These are phyloP conservation scores for Drosophila mimica DNA, from an alignment of 2,888 invertebrate genomes.

Conservation along the genomic window DNA sequence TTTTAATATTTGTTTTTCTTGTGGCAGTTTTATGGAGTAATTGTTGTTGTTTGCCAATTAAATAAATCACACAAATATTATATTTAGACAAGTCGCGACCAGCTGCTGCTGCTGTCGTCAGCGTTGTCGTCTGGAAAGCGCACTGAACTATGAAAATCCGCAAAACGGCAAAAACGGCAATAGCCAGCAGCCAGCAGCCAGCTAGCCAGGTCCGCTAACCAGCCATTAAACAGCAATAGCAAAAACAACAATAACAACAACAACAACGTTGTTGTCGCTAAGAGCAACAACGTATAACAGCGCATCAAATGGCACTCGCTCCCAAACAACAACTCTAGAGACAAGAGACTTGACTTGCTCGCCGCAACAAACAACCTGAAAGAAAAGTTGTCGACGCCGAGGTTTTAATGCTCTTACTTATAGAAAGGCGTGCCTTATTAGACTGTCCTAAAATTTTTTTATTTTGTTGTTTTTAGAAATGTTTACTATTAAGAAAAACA, in stretches of 20 bases:
- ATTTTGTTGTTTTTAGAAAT: not conserved
- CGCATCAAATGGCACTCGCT: slow-evolving; percentile 77
- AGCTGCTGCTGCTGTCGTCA: slow-evolving; percentile 51
- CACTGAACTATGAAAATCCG: slow-evolving; percentile 81
- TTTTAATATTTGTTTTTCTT: slow-evolving; percentile 18
- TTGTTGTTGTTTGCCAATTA: slow-evolving; percentile 22
- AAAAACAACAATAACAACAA: slow-evolving; percentile 27
- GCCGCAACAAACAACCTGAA: slow-evolving; percentile 4
- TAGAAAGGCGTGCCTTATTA: not conserved
- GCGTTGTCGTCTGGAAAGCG: slow-evolving; percentile 78
- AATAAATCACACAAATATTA: slow-evolving; percentile 41
- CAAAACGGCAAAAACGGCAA: slow-evolving; percentile 58
- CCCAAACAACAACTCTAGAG: slow-evolving; percentile 41
- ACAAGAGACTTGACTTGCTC: slow-evolving; percentile 39
- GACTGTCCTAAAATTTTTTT: not conserved
- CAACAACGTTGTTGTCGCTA: slow-evolving; percentile 28
- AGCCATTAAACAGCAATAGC: slow-evolving; percentile 52
- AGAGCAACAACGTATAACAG: slow-evolving; percentile 45
- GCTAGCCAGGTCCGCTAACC: slow-evolving; percentile 60
- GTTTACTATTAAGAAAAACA: not conserved
- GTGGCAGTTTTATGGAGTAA: slow-evolving; percentile 48
- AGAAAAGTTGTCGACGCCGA: not conserved
- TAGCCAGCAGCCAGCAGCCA: slow-evolving; percentile 45
- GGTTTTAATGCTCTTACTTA: not conserved
- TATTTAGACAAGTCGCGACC: slow-evolving; percentile 35